phyloP scores from a whole-genome alignment of 2,888 invertebrate genomes.

The Tetragonula carbonaria region DNA sequence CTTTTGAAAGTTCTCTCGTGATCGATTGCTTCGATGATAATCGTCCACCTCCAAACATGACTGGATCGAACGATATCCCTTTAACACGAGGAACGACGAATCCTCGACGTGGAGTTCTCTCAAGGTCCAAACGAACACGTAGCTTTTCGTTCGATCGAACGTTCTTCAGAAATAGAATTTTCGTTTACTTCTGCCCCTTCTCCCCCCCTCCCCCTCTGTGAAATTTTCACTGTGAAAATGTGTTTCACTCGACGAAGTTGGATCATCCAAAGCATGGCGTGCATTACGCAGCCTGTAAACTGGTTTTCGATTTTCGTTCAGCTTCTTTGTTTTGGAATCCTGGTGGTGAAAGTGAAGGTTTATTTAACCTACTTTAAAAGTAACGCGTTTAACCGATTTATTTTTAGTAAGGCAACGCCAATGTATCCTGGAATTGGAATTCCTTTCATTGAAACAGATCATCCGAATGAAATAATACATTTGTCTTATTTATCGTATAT shows the following conservation, averaged over 20 bases:
- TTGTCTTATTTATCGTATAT: neutral
- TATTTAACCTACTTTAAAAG: conserved; percentile 26
- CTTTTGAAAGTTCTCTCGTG: conserved; percentile 27
- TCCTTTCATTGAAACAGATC: neutral
- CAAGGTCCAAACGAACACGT: conserved; percentile 55
- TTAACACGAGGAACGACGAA: conserved; percentile 53
- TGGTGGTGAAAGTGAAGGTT: conserved; percentile 58
- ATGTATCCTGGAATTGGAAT: neutral
- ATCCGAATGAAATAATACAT: neutral
- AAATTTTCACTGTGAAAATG: neutral
- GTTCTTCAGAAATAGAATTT: neutral
- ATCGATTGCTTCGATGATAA: conserved; percentile 45
- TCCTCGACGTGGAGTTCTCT: conserved; percentile 68
- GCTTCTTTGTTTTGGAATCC: conserved; percentile 55
- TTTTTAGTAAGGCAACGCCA: neutral
- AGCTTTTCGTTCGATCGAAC: neutral
- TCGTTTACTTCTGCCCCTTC: no score
- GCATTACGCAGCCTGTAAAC: conserved; percentile 34
- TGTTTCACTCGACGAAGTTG: conserved; percentile 2
- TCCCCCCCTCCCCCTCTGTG: neutral
- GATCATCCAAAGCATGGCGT: neutral
- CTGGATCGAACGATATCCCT: conserved; percentile 59
- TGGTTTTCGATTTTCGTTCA: conserved; percentile 47
- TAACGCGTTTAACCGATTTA: conserved; percentile 35
- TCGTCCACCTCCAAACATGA: conserved; percentile 63